Conservation (phyloP, 2,888 invertebrate species). For the Drosophila neutralis region DNA sequence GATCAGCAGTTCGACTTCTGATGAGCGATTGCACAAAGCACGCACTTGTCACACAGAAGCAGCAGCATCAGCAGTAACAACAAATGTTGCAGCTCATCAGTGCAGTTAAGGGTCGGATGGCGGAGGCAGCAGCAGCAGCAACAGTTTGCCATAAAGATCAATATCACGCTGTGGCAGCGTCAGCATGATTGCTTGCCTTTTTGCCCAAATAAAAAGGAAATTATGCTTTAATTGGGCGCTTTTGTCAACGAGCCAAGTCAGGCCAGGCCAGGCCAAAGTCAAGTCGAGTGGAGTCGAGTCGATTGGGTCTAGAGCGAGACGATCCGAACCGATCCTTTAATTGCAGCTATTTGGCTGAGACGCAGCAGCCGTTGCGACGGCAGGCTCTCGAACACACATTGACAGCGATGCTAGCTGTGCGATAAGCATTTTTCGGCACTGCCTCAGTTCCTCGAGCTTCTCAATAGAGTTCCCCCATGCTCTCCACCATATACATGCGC, state of each 20-base stretch:
- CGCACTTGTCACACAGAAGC: slow-evolving; percentile 35
- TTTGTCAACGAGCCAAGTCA: slow-evolving; percentile 59
- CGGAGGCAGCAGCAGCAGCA: neutral
- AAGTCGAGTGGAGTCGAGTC: neutral
- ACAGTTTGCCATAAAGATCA: slow-evolving; percentile 22
- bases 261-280: slow-evolving; percentile 5
- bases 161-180: slow-evolving; percentile 33
- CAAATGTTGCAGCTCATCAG: slow-evolving; percentile 13
- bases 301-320: slow-evolving; percentile 1
- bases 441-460: slow-evolving; percentile 8
- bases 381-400: slow-evolving; percentile 36
- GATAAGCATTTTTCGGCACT: slow-evolving; percentile 54
- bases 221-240: slow-evolving; percentile 81
- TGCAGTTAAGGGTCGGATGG: neutral
- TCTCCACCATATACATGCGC: neutral
- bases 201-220: slow-evolving; percentile 56
- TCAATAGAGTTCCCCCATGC: neutral
- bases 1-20: slow-evolving; percentile 27
- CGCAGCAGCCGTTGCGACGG: neutral
- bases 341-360: slow-evolving; percentile 39
- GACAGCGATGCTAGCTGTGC: slow-evolving; percentile 47
- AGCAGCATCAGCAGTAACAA: neutral
- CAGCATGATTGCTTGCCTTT: slow-evolving; percentile 26
- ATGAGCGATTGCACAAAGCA: slow-evolving; percentile 34
- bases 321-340: slow-evolving; percentile 50